Conservation (phyloP, 2,888 invertebrate species). For the Thereva nobilitata region DNA sequence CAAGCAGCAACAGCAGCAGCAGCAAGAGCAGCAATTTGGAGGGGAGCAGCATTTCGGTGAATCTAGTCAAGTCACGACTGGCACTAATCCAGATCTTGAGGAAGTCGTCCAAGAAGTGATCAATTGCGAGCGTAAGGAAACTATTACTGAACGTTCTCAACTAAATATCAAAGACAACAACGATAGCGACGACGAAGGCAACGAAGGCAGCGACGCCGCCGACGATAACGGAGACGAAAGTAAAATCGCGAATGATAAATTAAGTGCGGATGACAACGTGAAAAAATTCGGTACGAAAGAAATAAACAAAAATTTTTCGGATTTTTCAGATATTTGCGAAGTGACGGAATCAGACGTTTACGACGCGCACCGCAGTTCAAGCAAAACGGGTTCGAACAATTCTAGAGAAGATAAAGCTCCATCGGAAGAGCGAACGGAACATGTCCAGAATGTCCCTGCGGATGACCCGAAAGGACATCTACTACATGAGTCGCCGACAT, state of each 20-base stretch:
- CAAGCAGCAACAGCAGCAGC: slow-evolving; percentile 13
- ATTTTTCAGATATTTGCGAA: slow-evolving; percentile 27
- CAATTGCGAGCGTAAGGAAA: slow-evolving; percentile 18
- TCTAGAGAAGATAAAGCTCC: slow-evolving; percentile 17
- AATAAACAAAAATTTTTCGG: slow-evolving; percentile 16
- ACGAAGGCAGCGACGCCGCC: background rate
- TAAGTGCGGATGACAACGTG: slow-evolving; percentile 12
- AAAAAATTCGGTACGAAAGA: slow-evolving; percentile 9
- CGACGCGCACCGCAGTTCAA: slow-evolving; percentile 2
- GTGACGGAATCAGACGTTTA: slow-evolving; percentile 20
- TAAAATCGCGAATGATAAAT: slow-evolving; percentile 25
- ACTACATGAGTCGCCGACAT: slow-evolving; percentile 13
- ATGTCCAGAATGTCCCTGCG: background rate
- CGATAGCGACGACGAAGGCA: background rate
- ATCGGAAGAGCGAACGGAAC: slow-evolving; percentile 14
- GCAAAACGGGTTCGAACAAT: slow-evolving; percentile 26
- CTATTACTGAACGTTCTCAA: slow-evolving; percentile 9
- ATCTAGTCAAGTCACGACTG: slow-evolving; percentile 12
- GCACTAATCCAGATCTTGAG: slow-evolving; percentile 26
- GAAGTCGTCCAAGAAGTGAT: slow-evolving; percentile 9
- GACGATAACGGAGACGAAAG: slow-evolving; percentile 19
- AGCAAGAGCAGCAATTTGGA: background rate
- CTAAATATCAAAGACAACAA: background rate
- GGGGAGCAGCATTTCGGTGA: slow-evolving; percentile 10
- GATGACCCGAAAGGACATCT: background rate